These are phyloP conservation scores for Atta cephalotes DNA, from an alignment of 1,140 invertebrate species.

Conservation along the genomic window DNA sequence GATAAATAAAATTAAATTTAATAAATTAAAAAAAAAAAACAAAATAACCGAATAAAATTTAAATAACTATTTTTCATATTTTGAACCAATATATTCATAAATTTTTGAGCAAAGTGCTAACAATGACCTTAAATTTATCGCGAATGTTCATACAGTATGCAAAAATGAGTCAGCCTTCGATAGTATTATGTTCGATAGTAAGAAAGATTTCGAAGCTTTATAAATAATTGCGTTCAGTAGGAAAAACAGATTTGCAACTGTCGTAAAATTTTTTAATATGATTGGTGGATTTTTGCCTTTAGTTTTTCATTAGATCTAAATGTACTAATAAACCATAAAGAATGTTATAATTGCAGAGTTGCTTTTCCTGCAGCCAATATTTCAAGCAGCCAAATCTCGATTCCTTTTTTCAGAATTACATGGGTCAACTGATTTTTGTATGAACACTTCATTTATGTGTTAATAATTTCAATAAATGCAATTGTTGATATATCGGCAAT, in stretches of 20 bases:
- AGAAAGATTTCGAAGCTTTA: not conserved
- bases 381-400: not conserved
- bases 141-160: not conserved
- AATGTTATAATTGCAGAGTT: too few relatives aligned
- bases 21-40: too few relatives aligned
- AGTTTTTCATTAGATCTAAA: too few relatives aligned
- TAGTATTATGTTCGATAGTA: too few relatives aligned
- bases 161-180: constrained; percentile 29
- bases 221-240: too few relatives aligned
- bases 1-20: not conserved
- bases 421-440: constrained; percentile 7
- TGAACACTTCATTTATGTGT: not conserved
- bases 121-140: not conserved
- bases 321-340: too few relatives aligned
- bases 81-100: not conserved
- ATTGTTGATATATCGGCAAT: constrained; percentile 76
- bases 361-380: not conserved
- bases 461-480: constrained; percentile 42
- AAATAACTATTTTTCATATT: not conserved
- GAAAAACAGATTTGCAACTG: too few relatives aligned
- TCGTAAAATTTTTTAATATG: too few relatives aligned
- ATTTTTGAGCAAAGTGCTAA: not conserved
- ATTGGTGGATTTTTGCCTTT: too few relatives aligned
- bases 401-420: not conserved
- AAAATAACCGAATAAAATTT: not conserved